Evolutionary conservation across 1,140 invertebrate genomes (phyloP), one percentile per base, ranked within the genome.

Genomic region (Lepidurus arcticus): DNA sequence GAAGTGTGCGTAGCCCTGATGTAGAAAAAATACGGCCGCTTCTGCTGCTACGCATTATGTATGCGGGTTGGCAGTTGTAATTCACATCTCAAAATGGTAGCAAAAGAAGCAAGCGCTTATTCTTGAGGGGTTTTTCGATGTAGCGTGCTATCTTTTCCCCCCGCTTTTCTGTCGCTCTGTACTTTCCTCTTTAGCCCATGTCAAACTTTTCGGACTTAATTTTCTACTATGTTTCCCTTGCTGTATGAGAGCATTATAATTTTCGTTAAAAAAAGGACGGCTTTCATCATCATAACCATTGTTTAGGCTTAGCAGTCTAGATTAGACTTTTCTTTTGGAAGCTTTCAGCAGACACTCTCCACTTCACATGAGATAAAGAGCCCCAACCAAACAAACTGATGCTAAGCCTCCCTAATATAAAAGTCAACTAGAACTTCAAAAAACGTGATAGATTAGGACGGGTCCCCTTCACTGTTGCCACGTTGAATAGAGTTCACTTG

Each of bases 261-360:
- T 65, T 65, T 65, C n/a, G 53, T 13, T 13, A 16, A 21, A 16
- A 65, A 65, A 16, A 65, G 53, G 21, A 16, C 53, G 13, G 53
- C 53, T 34, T 34, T 65, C 53, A 65, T 65, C 21, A 65, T 65
- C 16, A 65, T 65, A 65, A 65, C 53, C 53, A 65, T 21, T 65
- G 53, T 65, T 65, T 65, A 65, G 53, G 53, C 53, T n/a, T 65
- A 65, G 53, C 53, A 13, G 53, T 65, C 53, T 65, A 65, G 53
- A 65, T 65, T 65, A 65, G 53, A 65, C 53, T 65, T 9, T 16
- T 13, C 45, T 47, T 47, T 65, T 21, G 16, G 53, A 65, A 65
- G 53, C 53, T 65, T 65, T 65, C 53, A 65, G 21, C 53, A 65
- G 10, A 65, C 16, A 34, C 34, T 34, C 4, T 34, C 21, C 16